Evolutionary conservation across 2,888 invertebrate species (phyloP), one percentile per base, ranked within the genome.

Genomic region (Cremastinae sp.): DNA sequence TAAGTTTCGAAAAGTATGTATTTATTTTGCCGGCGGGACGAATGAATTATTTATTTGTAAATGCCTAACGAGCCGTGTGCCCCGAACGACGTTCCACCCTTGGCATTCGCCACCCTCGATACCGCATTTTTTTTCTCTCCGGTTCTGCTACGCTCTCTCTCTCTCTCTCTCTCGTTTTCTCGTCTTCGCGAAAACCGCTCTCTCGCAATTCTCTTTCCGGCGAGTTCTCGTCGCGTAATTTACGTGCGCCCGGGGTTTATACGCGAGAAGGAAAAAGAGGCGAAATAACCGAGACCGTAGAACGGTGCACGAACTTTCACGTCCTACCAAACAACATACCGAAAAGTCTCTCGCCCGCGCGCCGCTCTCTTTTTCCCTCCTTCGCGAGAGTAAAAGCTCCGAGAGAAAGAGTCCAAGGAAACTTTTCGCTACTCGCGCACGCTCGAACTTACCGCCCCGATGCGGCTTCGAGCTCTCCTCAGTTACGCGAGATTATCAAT

Each of bases 1-100:
- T 20, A 10, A 66, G 62, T 75, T 73, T 74, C 22, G 65, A 61
- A 65, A 71, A 76, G 71, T 70, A 74, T 79, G 73, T 81, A 82
- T 83, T 84, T 82, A 80, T 82, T 80, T 81, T 79, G 74, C 76
- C 77, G 53, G 28, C 65, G 78, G 72, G 78, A 65, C 71, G 74
- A 76, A 81, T 84, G 81, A 84, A 83, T 84, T 83, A 84, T 84
- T 84, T 83, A 84, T 84, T 84, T 81, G 78, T 76, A 83, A 81
- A 82, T 80, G 79, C 80, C 80, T 83, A 82, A 84, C 83, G 84
- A 83, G 82, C 79, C 82, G 73, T 80, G 74, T n/a, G n/a, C n/a
- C n/a, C 65, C 80, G n/a, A n/a, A n/a, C 77, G 65, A 71, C 68
- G 56, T 78, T 72, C 53, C 49, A 75, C 38, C 64, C 38, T 76